Percentiles rank a stretch among this genome's conserved stretches.
phyloP scores from a whole-genome alignment of 2,888 invertebrate genomes.

The Chrysolina haemoptera region DNA sequence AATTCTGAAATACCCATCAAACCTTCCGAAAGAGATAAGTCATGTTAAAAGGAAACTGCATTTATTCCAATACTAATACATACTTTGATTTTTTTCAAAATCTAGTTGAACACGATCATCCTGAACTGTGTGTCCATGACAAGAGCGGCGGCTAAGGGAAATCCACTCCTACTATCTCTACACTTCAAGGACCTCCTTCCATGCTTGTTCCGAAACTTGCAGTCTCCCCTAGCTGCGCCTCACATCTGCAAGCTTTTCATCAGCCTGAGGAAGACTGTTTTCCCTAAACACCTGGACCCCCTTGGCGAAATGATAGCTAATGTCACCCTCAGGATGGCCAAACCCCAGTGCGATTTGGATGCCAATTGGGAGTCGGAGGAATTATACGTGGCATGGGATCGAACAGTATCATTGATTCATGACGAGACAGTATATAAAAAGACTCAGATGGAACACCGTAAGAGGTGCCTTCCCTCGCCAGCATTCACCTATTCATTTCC shows the following conservation, averaged over 20 bases:
- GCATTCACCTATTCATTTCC: conserved; percentile 89
- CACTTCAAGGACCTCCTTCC: conserved; percentile 75
- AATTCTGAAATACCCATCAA: no score
- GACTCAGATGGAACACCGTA: conserved; percentile 46
- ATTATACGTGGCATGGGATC: conserved; percentile 74
- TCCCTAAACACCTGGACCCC: conserved; percentile 66
- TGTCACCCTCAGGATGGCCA: conserved; percentile 81
- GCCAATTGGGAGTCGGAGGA: conserved; percentile 83
- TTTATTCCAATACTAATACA: neutral
- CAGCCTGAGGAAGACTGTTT: conserved; percentile 75
- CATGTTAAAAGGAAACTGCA: no score
- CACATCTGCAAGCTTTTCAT: conserved; percentile 76
- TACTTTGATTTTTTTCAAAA: conserved; percentile 39
- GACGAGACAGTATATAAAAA: conserved; percentile 69
- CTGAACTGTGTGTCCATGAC: conserved; percentile 71
- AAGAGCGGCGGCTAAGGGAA: conserved; percentile 72
- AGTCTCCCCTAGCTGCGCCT: conserved; percentile 85
- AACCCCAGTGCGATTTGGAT: conserved; percentile 87
- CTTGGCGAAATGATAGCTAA: conserved; percentile 78
- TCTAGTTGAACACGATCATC: conserved; percentile 67
- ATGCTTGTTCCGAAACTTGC: conserved; percentile 75
- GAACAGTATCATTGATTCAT: conserved; percentile 76
- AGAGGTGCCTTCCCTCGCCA: conserved; percentile 76
- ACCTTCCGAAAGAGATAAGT: no score
- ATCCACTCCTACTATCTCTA: conserved; percentile 71